These are phyloP conservation scores for Bubo bubo DNA, from an alignment of 2,113 vertebrate genomes.

Conservation along the genomic window DNA sequence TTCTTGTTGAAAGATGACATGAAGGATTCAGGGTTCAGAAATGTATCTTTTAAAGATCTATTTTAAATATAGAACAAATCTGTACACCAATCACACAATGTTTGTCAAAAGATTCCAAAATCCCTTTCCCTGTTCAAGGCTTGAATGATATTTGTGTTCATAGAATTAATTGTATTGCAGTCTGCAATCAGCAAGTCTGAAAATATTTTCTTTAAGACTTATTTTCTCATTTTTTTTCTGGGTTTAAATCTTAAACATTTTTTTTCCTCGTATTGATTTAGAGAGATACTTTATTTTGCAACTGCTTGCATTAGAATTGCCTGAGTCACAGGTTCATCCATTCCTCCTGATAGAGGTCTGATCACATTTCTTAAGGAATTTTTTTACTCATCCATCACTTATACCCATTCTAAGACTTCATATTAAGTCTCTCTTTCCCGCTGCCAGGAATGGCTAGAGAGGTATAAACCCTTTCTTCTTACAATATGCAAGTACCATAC, in stretches of 20 bases:
- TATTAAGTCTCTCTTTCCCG: neutral
- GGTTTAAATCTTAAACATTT: neutral
- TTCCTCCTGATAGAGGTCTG: neutral
- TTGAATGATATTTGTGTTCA: neutral
- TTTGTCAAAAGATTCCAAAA: neutral
- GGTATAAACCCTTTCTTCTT: neutral
- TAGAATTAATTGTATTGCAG: neutral
- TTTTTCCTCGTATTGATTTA: neutral
- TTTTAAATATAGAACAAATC: neutral
- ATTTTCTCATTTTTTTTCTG: neutral
- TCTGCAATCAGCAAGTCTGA: neutral
- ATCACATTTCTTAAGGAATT: conserved; percentile 11
- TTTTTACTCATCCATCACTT: conserved; percentile 8
- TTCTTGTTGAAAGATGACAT: neutral
- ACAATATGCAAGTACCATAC: conserved; percentile 2
- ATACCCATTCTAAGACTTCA: neutral
- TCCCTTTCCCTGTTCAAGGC: neutral
- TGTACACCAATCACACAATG: neutral
- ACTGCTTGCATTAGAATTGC: neutral
- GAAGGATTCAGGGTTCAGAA: neutral
- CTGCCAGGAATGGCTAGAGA: neutral
- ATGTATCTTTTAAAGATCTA: neutral
- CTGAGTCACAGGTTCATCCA: neutral
- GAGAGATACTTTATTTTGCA: neutral
- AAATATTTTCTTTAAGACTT: neutral